These are phyloP conservation scores for Paedocypris micromegethes DNA, from an alignment of 2,797 vertebrate species.

Conservation along the genomic window DNA sequence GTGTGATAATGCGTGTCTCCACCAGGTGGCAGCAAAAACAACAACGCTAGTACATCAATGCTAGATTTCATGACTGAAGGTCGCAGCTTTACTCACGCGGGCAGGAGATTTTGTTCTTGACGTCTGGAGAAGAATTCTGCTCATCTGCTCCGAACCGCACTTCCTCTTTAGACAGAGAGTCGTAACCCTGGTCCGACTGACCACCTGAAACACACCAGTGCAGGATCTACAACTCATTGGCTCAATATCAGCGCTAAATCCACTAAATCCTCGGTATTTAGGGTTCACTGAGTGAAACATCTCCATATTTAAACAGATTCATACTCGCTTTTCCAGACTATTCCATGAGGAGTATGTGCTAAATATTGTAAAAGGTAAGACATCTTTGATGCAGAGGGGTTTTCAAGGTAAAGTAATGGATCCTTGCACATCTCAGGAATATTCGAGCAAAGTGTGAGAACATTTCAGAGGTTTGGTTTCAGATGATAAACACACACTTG, in stretches of 20 bases:
- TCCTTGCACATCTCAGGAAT: no score
- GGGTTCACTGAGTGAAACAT: no score
- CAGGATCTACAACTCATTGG: slow-evolving; percentile 5
- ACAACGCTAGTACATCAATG: not conserved
- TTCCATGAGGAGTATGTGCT: no score
- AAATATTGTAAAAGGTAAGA: no score
- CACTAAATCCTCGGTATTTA: slow-evolving; percentile 58
- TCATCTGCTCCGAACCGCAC: slow-evolving; percentile 72
- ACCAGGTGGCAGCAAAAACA: slow-evolving; percentile 33
- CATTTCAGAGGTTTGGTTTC: no score
- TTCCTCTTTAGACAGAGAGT: slow-evolving; percentile 87
- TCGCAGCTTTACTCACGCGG: slow-evolving; percentile 70
- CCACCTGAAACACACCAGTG: slow-evolving; percentile 67
- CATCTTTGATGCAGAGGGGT: no score
- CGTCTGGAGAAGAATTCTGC: slow-evolving; percentile 63
- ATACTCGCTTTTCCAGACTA: no score
- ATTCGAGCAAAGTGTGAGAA: no score
- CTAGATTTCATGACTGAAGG: slow-evolving; percentile 26
- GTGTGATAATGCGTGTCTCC: slow-evolving; percentile 18
- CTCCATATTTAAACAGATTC: no score
- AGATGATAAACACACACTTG: no score
- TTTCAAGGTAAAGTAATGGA: no score
- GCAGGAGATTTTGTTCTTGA: slow-evolving; percentile 76
- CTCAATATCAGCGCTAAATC: slow-evolving; percentile 54
- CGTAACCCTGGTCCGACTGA: slow-evolving; percentile 85